phyloP scores from a whole-genome alignment of 2,888 invertebrate genomes.

The Exephanes ischioxanthus region DNA sequence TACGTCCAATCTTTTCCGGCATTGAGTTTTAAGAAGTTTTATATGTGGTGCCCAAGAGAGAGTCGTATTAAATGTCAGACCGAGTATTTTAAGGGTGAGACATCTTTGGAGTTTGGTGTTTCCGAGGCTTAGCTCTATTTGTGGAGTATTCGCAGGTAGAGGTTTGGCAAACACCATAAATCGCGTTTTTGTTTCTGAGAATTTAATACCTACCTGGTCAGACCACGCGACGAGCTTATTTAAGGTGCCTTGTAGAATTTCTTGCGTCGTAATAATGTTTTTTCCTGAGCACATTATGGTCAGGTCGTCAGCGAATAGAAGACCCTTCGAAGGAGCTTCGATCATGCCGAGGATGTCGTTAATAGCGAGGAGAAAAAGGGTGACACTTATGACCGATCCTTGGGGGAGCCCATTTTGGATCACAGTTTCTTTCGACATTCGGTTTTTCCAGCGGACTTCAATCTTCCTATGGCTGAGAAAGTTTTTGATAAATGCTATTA shows the following conservation, averaged over 20 bases:
- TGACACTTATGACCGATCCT: conserved; percentile 49
- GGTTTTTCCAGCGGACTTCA: neutral
- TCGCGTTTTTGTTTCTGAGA: conserved; percentile 24
- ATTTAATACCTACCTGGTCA: conserved; percentile 14
- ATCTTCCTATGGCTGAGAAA: neutral
- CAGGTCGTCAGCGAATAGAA: conserved; percentile 54
- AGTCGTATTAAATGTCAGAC: no score
- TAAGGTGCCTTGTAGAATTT: conserved; percentile 3
- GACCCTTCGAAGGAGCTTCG: conserved; percentile 20
- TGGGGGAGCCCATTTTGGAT: conserved; percentile 48
- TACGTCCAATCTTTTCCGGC: no score
- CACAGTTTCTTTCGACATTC: neutral
- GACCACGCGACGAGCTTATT: conserved; percentile 3
- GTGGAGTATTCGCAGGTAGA: neutral
- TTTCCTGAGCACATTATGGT: conserved; percentile 30
- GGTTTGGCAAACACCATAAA: conserved; percentile 19
- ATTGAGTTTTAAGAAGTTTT: no score
- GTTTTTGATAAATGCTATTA: neutral
- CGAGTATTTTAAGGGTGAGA: no score
- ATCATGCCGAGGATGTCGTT: conserved; percentile 36
- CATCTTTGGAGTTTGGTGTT: no score
- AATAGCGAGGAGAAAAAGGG: conserved; percentile 49
- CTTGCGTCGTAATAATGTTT: neutral
- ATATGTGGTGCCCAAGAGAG: no score
- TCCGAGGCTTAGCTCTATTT: no score